Evolutionary conservation across 2,113 vertebrate species (phyloP).

Genomic region (Arvicanthis niloticus): DNA sequence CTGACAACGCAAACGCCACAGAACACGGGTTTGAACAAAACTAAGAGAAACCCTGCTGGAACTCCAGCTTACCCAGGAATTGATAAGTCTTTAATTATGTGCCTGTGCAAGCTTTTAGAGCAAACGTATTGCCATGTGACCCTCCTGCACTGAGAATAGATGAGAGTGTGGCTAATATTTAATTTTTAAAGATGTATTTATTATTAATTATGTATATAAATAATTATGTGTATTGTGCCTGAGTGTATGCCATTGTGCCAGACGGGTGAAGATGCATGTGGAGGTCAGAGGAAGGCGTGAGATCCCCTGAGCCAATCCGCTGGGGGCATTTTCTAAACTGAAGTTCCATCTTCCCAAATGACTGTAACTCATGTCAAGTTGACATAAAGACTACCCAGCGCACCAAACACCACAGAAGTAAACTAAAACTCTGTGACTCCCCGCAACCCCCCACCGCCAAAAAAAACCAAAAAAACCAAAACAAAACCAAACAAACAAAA

Average conservation of each 20-base stretch:
- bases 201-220: background rate
- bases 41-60: constrained; percentile 4
- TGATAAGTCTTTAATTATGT: background rate
- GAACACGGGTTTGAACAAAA: background rate
- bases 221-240: too few species aligned
- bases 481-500: background rate
- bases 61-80: background rate
- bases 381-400: background rate
- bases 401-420: background rate
- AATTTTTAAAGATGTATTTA: background rate
- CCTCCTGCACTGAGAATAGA: constrained; percentile 5
- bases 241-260: background rate
- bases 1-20: background rate
- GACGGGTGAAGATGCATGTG: background rate
- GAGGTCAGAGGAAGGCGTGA: background rate
- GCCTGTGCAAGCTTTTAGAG: background rate
- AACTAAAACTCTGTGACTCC: background rate
- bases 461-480: too few species aligned
- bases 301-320: background rate
- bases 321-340: background rate
- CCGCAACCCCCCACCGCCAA: too few species aligned
- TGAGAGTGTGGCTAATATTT: background rate
- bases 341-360: background rate
- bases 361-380: background rate
- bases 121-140: background rate